Percentiles rank a stretch among this genome's conserved stretches.
Evolutionary conservation across 2,113 vertebrate species (phyloP).

Genomic region (Machaerirhynchus nigripectus): DNA sequence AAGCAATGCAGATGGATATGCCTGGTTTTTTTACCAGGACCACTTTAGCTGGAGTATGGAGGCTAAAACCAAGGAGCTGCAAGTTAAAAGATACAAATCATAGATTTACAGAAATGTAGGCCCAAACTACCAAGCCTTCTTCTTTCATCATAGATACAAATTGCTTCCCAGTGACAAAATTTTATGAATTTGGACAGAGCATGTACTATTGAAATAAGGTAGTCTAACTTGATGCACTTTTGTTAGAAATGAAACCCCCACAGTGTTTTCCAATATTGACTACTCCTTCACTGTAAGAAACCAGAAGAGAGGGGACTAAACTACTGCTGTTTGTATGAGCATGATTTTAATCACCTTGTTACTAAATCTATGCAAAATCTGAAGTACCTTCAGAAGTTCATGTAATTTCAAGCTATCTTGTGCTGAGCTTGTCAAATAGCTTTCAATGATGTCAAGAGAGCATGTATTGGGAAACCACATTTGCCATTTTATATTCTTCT

Average conservation of each 20-base stretch:
- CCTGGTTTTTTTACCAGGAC: not conserved
- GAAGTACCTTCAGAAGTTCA: not conserved
- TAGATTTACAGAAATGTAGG: not conserved
- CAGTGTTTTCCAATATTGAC: not conserved
- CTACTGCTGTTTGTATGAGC: not conserved
- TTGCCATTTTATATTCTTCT: not conserved
- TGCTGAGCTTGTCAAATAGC: not conserved
- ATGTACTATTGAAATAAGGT: not conserved
- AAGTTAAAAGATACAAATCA: not conserved
- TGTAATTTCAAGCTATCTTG: not conserved
- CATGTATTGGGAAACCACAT: not conserved
- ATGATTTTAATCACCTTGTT: not conserved
- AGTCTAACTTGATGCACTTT: not conserved
- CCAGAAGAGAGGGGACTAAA: not conserved
- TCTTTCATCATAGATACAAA: not conserved
- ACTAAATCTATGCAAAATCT: not conserved
- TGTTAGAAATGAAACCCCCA: not conserved
- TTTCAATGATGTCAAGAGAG: not conserved
- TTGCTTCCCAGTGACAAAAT: not conserved
- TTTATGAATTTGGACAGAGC: not conserved
- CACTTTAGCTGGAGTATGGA: accelerated
- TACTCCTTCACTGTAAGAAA: not conserved
- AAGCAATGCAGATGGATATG: not conserved
- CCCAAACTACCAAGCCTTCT: not conserved
- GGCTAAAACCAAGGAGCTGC: not conserved